Evolutionary conservation across 2,113 vertebrate species (phyloP), one percentile per base, ranked within the genome.

Genomic region (Gasterosteus nipponicus): DNA sequence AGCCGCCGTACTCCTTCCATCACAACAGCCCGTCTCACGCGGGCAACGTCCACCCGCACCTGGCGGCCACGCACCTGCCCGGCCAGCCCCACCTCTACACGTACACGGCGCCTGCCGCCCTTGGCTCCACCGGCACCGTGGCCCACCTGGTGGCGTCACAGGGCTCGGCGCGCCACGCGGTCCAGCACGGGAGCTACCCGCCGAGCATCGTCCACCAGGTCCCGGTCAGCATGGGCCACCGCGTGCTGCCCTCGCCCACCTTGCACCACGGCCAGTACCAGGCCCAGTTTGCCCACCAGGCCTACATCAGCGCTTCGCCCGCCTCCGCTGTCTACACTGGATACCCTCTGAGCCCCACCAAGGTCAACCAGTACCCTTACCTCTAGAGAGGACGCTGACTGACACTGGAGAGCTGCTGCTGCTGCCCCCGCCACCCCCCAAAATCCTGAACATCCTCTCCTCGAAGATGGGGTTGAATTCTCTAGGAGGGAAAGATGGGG

Each of bases 321-420:
- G 96, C 96, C 91, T 98, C 98, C 89, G 94, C 97, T 38, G 97
- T 99, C 96, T 99, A 99, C 97, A 99, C 98, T 98, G 98, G 98
- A 97, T 99, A 98, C 93, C 97, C 97, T 29, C 94, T 99, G 95
- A 99, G 98, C 94, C 98, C 98, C 82, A 96, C 97, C 87, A 99
- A 99, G 96, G 97, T 99, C 91, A 99, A 98, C 96, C 98, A 99
- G 95, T 99, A 99, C 94, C 97, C 98, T 89, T 99, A 99, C 95
- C 96, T 96, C 96, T 96, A 96, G 95, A 95, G 91, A 90, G 74
- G 76, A 90, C 89, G 87, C 90, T 88, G 87, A 89, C 89, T 90
- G 87, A 93, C 92, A 93, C 94, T 94, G 94, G 92, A 94, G 87
- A 86, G 89, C 82, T 87, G 67, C 88, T 86, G 89, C 92, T 92